These are phyloP conservation scores for Unio delphinus DNA, from an alignment of 2,888 invertebrate genomes.

Conservation along the genomic window DNA sequence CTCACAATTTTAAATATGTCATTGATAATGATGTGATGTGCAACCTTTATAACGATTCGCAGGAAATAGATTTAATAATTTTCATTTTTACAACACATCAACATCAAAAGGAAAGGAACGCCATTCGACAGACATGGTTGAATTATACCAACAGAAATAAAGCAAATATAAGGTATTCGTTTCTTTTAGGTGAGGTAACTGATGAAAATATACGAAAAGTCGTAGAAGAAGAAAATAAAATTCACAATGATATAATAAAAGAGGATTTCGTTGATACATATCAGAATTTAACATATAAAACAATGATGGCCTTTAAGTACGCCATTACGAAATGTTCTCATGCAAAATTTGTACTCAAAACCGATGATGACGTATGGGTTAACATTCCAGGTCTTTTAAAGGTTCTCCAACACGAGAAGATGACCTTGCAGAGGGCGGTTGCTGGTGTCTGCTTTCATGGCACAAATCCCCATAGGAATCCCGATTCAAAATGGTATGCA, in stretches of 20 bases:
- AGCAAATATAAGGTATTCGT: slow-evolving; percentile 27
- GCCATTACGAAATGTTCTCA: slow-evolving; percentile 25
- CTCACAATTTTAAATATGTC: slow-evolving; percentile 32
- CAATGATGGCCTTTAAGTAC: slow-evolving; percentile 43
- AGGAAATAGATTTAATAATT: slow-evolving; percentile 24
- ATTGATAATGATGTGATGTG: slow-evolving; percentile 33
- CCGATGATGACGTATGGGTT: slow-evolving; percentile 58
- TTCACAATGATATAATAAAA: slow-evolving; percentile 29
- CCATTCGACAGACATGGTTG: slow-evolving; percentile 36
- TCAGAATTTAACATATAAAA: slow-evolving; percentile 38
- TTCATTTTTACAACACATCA: slow-evolving; percentile 26
- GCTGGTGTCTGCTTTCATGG: slow-evolving; percentile 34
- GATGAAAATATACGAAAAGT: not conserved
- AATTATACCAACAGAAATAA: slow-evolving; percentile 25
- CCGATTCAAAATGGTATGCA: slow-evolving; percentile 56
- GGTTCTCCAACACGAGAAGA: slow-evolving; percentile 9
- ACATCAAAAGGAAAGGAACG: slow-evolving; percentile 17
- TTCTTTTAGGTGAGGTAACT: slow-evolving; percentile 22
- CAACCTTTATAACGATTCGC: not conserved
- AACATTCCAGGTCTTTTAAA: slow-evolving; percentile 30
- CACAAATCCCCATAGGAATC: slow-evolving; percentile 39
- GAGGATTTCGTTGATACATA: slow-evolving; percentile 41
- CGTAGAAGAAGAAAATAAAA: slow-evolving; percentile 20
- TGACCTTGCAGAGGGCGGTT: slow-evolving; percentile 24
- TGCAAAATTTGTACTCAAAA: slow-evolving; percentile 36